phyloP scores from a whole-genome alignment of 2,113 vertebrate species.

The Apteryx owenii region DNA sequence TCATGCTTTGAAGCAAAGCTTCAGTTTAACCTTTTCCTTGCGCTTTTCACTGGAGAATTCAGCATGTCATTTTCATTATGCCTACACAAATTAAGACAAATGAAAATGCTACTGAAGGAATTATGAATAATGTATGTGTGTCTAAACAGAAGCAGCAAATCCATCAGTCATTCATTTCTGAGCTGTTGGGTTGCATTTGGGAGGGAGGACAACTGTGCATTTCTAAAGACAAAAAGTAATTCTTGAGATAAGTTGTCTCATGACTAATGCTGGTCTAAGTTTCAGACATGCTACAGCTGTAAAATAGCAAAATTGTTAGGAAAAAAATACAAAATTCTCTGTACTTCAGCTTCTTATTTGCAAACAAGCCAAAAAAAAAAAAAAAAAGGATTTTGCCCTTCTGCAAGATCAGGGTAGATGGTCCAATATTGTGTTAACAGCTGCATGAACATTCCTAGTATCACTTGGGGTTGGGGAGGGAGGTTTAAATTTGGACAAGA shows the following conservation, averaged over 20 bases:
- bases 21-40: background rate
- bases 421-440: background rate
- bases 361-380: background rate
- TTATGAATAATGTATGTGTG: background rate
- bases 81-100: background rate
- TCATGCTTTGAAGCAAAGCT: background rate
- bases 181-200: background rate
- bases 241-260: background rate
- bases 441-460: background rate
- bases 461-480: background rate
- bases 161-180: background rate
- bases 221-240: background rate
- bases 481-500: background rate
- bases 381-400: background rate
- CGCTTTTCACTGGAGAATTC: background rate
- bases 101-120: background rate
- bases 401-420: background rate
- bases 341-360: background rate
- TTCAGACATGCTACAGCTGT: background rate
- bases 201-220: background rate
- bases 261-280: background rate
- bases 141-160: background rate
- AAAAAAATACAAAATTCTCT: background rate
- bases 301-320: background rate
- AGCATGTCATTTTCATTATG: background rate